Base-by-base conservation (phyloP, 2,888 invertebrate genomes). In the Rhogogaster chlorosoma region DNA sequence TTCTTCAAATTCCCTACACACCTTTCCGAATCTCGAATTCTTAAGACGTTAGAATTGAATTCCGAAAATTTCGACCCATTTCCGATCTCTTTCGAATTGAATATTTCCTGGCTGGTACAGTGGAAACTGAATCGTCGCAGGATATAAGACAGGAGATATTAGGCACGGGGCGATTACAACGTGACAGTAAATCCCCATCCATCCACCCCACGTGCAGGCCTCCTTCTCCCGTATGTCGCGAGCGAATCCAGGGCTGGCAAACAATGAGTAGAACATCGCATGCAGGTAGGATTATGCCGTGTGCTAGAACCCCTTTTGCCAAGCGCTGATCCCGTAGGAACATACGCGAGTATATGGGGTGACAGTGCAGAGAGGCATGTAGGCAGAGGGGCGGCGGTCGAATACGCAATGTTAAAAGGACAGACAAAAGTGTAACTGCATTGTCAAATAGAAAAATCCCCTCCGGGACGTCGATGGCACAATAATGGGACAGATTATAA, bases 401-500 rank as follows among this genome's bases (percentile, higher is more conserved):
- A 88, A 88, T 87, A 89, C 89, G 89, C 89, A 87, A 91, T 91
- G 92, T 91, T 93, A 93, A 93, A 92, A 92, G 92, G 91, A 92
- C 92, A 92, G 91, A 92, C 92, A 92, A 92, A 93, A 91, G 92
- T 92, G 92, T 92, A 93, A 92, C 92, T 92, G 91, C 92, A 93
- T 93, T 93, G 93, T 93, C 90, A 89, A 91, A 91, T 90, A 89
- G 90, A 90, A 91, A 92, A 92, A 92, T 92, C 93, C 92, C 93
- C 92, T 90, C 88, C 91, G 93, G 92, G 92, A 93, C 90, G 92
- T 92, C 93, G 93, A 93, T 93, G 93, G 92, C 91, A 93, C 93
- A 93, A 93, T 93, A 93, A 93, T 93, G 92, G 93, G 90, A 90
- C 92, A 93, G 93, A 93, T 93, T 93, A 93, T 93, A 93, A 93